Evolutionary conservation across 2,113 vertebrate species (phyloP).

Genomic region (Gulo gulo): DNA sequence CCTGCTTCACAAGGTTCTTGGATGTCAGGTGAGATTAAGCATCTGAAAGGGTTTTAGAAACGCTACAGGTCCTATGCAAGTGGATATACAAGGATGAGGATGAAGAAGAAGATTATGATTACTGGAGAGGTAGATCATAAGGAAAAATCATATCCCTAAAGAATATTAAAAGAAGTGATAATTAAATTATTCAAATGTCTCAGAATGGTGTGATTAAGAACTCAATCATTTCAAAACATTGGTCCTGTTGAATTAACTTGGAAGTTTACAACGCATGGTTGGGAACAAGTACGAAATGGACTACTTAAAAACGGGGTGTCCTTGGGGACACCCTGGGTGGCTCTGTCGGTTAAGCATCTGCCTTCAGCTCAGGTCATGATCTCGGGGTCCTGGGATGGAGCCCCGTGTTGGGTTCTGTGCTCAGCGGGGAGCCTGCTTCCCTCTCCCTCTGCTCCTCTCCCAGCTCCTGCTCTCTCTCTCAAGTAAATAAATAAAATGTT

Average conservation of each 20-base stretch:
- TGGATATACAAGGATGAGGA: too few species aligned
- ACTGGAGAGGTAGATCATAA: neutral
- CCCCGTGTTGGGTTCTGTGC: accelerated
- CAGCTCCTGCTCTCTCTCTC: neutral
- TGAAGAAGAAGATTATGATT: neutral
- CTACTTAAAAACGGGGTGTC: neutral
- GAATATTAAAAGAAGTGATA: neutral
- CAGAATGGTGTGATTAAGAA: neutral
- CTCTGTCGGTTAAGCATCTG: neutral
- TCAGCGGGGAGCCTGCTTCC: neutral
- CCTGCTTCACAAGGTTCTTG: neutral
- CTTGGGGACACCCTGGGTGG: neutral
- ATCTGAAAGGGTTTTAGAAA: neutral
- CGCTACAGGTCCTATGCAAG: too few species aligned
- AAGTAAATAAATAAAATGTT: neutral
- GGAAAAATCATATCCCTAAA: neutral
- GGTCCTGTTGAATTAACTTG: neutral
- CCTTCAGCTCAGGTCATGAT: neutral
- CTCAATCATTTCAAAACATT: neutral
- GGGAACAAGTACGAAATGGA: neutral
- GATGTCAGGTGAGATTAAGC: neutral
- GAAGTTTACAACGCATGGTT: neutral
- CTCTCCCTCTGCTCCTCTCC: too few species aligned
- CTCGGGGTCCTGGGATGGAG: neutral
- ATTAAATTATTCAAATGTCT: neutral